A percentile compares a stretch with the other conserved stretches of the same genome.
These are phyloP conservation scores for Cantharis rustica DNA, from an alignment of 2,888 invertebrate genomes.

Conservation along the genomic window DNA sequence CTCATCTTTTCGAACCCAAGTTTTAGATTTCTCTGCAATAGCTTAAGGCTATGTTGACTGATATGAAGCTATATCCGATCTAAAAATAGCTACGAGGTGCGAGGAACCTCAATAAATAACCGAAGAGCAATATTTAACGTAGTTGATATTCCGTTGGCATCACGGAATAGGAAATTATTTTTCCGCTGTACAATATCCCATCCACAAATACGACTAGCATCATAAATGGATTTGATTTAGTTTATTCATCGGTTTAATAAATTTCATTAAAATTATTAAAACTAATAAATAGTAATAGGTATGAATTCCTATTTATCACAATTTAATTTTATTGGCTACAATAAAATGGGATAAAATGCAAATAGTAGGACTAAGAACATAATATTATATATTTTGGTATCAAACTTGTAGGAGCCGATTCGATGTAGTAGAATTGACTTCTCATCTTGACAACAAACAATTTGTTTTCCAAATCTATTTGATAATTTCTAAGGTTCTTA, in stretches of 20 bases:
- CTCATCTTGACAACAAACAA: too few species aligned
- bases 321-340: neutral
- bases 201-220: slow-evolving; percentile 43
- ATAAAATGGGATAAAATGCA: neutral
- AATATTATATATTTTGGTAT: too few species aligned
- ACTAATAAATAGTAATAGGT: neutral
- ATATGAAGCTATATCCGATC: slow-evolving; percentile 28
- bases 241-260: slow-evolving; percentile 35
- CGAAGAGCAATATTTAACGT: slow-evolving; percentile 45
- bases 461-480: too few species aligned
- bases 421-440: too few species aligned
- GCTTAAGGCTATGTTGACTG: slow-evolving; percentile 28
- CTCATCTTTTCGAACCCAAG: slow-evolving; percentile 8
- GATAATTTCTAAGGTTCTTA: too few species aligned
- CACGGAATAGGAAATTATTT: slow-evolving; percentile 49
- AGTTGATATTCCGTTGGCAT: slow-evolving; percentile 45
- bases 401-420: too few species aligned
- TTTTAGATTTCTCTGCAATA: neutral
- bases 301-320: neutral
- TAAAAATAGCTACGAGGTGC: slow-evolving; percentile 32
- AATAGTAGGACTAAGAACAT: too few species aligned
- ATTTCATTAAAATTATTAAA: slow-evolving; percentile 16
- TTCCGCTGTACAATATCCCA: slow-evolving; percentile 49
- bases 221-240: slow-evolving; percentile 44
- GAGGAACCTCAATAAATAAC: slow-evolving; percentile 42